phyloP scores from a whole-genome alignment of 2,113 vertebrate genomes.

The Megaceryle torquata region DNA sequence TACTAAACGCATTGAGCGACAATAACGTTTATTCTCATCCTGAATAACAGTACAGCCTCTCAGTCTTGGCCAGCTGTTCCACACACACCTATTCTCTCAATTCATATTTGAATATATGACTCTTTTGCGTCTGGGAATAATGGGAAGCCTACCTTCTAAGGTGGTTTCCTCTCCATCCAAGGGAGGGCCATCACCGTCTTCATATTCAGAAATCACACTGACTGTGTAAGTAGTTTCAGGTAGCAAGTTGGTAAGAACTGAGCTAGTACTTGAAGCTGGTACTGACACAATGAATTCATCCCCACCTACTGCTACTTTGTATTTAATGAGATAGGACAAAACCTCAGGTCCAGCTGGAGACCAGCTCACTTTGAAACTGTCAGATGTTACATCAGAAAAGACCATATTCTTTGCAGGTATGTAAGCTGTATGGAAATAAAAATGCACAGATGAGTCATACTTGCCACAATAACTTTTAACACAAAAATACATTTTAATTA shows the following conservation, averaged over 20 bases:
- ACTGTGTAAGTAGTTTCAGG: conserved; percentile 90
- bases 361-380: conserved; percentile 88
- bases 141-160: conserved; percentile 78
- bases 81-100: background rate
- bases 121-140: background rate
- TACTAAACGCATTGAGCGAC: background rate
- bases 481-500: background rate
- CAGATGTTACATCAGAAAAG: conserved; percentile 86
- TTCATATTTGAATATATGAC: background rate
- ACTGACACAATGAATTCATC: conserved; percentile 85
- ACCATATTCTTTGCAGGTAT: conserved; percentile 80
- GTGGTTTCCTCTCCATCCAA: conserved; percentile 86
- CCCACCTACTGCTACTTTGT: conserved; percentile 74
- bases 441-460: background rate
- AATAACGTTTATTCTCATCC: background rate
- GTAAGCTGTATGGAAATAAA: conserved; percentile 75
- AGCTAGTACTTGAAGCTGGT: conserved; percentile 78
- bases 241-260: conserved; percentile 81
- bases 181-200: conserved; percentile 86
- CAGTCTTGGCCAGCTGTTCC: background rate
- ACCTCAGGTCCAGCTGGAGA: conserved; percentile 76
- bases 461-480: background rate
- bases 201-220: conserved; percentile 86
- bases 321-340: conserved; percentile 84
- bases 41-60: background rate